Evolutionary conservation across 2,888 invertebrate genomes (phyloP).

Genomic region (Eueremaeus valkanovi): DNA sequence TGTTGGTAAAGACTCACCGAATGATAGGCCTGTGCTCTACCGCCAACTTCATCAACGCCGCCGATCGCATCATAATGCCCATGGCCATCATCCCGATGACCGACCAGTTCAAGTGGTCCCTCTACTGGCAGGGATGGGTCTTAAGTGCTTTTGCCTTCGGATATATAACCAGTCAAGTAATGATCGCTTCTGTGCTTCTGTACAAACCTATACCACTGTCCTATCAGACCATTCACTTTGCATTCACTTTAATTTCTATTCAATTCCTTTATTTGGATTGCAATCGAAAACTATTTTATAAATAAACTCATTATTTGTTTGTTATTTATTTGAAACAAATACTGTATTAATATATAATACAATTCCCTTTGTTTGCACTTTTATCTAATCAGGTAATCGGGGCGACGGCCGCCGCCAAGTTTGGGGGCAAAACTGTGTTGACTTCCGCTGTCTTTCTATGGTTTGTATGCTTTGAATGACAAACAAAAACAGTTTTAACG

Average conservation of each 20-base stretch:
- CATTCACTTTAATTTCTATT: too few relatives aligned
- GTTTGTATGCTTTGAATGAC: conserved; percentile 50
- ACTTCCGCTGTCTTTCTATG: conserved; percentile 66
- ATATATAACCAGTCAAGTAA: conserved; percentile 69
- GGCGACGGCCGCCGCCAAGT: conserved; percentile 63
- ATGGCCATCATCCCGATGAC: conserved; percentile 71
- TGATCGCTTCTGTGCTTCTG: too few relatives aligned
- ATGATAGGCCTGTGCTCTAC: conserved; percentile 63
- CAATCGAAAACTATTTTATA: too few relatives aligned
- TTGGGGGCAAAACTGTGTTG: conserved; percentile 66
- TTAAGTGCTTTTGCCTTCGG: conserved; percentile 70
- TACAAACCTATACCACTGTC: too few relatives aligned
- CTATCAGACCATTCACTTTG: too few relatives aligned
- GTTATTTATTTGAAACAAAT: too few relatives aligned
- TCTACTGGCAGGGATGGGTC: conserved; percentile 70
- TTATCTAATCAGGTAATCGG: conserved; percentile 58
- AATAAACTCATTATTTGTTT: too few relatives aligned
- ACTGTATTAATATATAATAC: too few relatives aligned
- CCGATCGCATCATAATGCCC: conserved; percentile 72
- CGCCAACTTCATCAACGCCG: conserved; percentile 72
- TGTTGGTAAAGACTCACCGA: conserved; percentile 33
- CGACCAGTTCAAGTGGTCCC: conserved; percentile 65
- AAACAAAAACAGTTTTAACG: too few relatives aligned
- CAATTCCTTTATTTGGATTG: too few relatives aligned
- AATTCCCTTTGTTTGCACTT: too few relatives aligned